phyloP scores from a whole-genome alignment of 2,888 invertebrate species.

The Amphipyra tragopoginis region DNA sequence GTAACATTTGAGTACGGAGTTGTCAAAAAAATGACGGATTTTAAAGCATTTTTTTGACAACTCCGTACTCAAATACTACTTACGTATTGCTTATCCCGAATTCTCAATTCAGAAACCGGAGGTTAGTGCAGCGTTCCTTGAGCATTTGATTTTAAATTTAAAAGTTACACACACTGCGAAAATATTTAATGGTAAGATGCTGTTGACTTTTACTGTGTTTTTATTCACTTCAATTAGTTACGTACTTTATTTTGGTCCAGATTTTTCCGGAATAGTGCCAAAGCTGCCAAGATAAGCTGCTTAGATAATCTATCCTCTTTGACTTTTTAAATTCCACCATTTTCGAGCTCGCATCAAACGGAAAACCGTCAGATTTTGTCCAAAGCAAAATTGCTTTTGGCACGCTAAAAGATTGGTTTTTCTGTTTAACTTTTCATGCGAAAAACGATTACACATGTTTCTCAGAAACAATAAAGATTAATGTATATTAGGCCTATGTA shows the following conservation, averaged over 20 bases:
- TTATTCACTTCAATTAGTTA: slow-evolving; percentile 83
- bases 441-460: slow-evolving; percentile 20
- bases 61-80: too few species aligned
- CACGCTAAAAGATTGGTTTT: slow-evolving; percentile 23
- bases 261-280: slow-evolving; percentile 88
- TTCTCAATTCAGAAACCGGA: too few species aligned
- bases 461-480: slow-evolving; percentile 17
- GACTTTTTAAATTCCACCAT: slow-evolving; percentile 25
- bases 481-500: slow-evolving; percentile 10
- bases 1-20: too few species aligned
- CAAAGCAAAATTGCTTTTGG: slow-evolving; percentile 28
- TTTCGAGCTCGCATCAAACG: slow-evolving; percentile 27
- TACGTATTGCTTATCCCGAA: too few species aligned
- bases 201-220: slow-evolving; percentile 86
- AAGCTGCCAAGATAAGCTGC: slow-evolving; percentile 39
- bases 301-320: slow-evolving; percentile 39
- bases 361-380: slow-evolving; percentile 27
- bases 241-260: slow-evolving; percentile 41
- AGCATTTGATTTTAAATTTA: slow-evolving; percentile 2
- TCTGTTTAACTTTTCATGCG: background rate
- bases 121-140: background rate
- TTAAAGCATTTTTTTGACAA: too few species aligned
- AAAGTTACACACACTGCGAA: background rate
- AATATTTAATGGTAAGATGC: too few species aligned
- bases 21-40: too few species aligned